Evolutionary conservation across 2,113 vertebrate genomes (phyloP).

Genomic region (Solea senegalensis): DNA sequence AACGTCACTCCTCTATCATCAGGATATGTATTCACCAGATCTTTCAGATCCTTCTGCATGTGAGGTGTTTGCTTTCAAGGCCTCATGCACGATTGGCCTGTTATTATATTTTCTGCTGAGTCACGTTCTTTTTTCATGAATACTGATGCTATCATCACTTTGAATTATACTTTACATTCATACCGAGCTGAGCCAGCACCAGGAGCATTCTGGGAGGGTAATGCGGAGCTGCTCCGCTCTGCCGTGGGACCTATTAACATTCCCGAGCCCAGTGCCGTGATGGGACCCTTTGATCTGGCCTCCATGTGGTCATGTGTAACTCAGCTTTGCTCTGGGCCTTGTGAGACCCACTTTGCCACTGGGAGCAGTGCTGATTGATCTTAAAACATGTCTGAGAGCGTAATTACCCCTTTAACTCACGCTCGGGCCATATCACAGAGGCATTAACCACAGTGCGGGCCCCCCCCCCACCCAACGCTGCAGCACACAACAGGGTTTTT

Average conservation of each 20-base stretch:
- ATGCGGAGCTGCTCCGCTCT: constrained; percentile 16
- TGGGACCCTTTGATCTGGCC: constrained; percentile 64
- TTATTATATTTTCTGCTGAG: background rate
- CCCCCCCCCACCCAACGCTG: constrained; percentile 19
- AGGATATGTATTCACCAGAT: too few relatives aligned
- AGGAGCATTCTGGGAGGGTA: too few relatives aligned
- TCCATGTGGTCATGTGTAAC: constrained; percentile 61
- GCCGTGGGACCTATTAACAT: constrained; percentile 63
- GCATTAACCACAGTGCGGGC: constrained; percentile 9
- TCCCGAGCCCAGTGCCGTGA: constrained; percentile 40
- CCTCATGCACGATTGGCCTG: too few relatives aligned
- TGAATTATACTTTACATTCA: background rate
- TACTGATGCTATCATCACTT: background rate
- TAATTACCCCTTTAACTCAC: constrained; percentile 55
- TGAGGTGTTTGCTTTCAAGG: too few relatives aligned
- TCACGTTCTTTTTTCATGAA: constrained; percentile 1
- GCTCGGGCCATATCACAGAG: constrained; percentile 16
- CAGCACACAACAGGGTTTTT: constrained; percentile 27
- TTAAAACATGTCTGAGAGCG: constrained; percentile 57
- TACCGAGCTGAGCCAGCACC: too few relatives aligned
- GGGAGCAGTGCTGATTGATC: constrained; percentile 62
- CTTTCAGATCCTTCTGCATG: background rate
- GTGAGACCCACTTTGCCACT: constrained; percentile 41
- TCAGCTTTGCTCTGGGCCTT: constrained; percentile 51
- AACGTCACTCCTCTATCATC: too few relatives aligned